A percentile compares a stretch with the other conserved stretches of the same genome.
Evolutionary conservation across 2,113 vertebrate species (phyloP).

Genomic region (Catharus fuscescens): DNA sequence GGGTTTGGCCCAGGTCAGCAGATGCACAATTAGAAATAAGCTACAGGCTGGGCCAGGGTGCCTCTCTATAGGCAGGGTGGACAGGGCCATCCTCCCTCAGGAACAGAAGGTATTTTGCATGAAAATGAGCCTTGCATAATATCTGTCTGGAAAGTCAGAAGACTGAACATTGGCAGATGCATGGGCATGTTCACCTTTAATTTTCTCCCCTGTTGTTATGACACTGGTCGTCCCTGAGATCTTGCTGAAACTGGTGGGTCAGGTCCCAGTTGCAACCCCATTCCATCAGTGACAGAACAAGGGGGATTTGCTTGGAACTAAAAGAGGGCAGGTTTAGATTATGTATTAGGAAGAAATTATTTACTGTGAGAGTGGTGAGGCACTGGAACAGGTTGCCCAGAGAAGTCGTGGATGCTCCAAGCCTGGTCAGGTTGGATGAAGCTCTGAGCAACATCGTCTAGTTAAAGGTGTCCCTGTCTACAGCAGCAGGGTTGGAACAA

Average conservation of each 20-base stretch:
- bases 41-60: background rate
- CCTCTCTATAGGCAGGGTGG: too few relatives aligned
- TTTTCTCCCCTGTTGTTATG: background rate
- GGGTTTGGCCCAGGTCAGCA: background rate
- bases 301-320: background rate
- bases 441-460: background rate
- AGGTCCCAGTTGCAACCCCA: background rate
- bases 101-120: background rate
- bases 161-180: rapidly evolving
- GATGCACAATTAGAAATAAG: background rate
- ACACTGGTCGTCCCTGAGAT: background rate
- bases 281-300: background rate
- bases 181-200: background rate
- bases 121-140: background rate
- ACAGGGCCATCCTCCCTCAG: background rate
- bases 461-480: background rate
- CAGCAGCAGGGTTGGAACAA: background rate
- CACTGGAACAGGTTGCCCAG: background rate
- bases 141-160: background rate
- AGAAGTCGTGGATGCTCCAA: background rate
- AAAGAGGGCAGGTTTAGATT: background rate
- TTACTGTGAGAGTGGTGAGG: background rate
- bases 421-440: background rate
- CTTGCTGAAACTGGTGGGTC: background rate
- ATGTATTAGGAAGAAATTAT: background rate